Base-by-base conservation (phyloP, 2,888 invertebrate genomes). In the Ferdinandea cuprea region DNA sequence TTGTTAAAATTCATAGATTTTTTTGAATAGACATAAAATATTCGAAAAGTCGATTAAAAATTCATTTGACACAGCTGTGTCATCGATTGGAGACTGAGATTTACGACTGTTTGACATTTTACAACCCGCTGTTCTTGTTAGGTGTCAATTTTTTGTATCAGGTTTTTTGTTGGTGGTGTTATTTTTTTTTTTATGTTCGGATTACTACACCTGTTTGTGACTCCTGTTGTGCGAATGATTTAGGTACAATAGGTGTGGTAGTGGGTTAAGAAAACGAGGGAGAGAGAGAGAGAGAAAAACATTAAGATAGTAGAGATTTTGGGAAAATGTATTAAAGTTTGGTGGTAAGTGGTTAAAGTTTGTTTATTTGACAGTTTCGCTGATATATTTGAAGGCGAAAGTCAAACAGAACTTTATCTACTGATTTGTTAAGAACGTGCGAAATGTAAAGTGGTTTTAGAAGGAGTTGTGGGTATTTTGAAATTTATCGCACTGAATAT, bases 141-240 rank as follows among this genome's bases (percentile, higher is more conserved):
- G 69, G 63, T 80, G 68, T 80, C 63, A 74, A 50, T 44, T 54
- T 37, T 72, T 72, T 50, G 5, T 37, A 11, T 52, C 40, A 11
- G n/a, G 9, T 58, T 50, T n/a, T 42, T 30, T 50, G 37, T 46
- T 11, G 15, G 9, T 19, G 6, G 44, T 56, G n/a, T 13, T 11
- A n/a, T 32, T 28, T 19, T 17, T 50, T 35, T 54, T 48, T 61
- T 61, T 25, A 48, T 32, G 42, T 11, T 28, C 17, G 44, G 35
- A 54, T 65, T 73, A 48, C 54, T 73, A 46, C 35, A 68, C 28
- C 25, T 61, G 61, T 73, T 61, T 79, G 73, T 44, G 80, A 80
- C 80, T 80, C 80, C 80, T 74, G 80, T 80, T 74, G 80, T 63
- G 80, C 74, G 61, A 79, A 79, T 79, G 79, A 79, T 69, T 74